phyloP scores from a whole-genome alignment of 1,140 invertebrate species.

The Vollenhovia emeryi region DNA sequence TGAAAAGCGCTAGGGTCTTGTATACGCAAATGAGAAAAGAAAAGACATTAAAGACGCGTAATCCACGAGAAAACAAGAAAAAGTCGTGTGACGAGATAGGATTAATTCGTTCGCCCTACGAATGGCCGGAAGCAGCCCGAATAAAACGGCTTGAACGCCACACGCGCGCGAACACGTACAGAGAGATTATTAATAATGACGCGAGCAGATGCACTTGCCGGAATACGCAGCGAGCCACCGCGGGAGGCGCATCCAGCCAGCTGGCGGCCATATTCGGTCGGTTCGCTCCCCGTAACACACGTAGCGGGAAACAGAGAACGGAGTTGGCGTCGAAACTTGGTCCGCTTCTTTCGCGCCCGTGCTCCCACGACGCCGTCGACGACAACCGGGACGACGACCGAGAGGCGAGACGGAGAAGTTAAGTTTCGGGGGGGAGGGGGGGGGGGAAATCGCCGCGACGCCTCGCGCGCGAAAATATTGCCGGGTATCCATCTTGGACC shows the following conservation, averaged over 20 bases:
- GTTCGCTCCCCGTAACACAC: conserved; percentile 29
- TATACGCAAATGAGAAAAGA: neutral
- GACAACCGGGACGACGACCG: neutral
- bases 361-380: neutral
- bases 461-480: conserved; percentile 77
- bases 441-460: conserved; percentile 61
- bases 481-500: conserved; percentile 81
- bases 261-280: neutral
- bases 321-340: conserved; percentile 31
- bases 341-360: conserved; percentile 19
- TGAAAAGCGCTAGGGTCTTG: conserved; percentile 54
- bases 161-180: conserved; percentile 15
- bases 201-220: conserved; percentile 39
- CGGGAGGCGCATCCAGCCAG: conserved; percentile 32
- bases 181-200: conserved; percentile 46
- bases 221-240: neutral
- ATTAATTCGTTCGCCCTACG: conserved; percentile 40
- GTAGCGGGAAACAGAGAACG: conserved; percentile 15
- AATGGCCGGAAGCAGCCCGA: conserved; percentile 28
- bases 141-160: conserved; percentile 36
- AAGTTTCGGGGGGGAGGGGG: no score
- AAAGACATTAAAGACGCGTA: neutral
- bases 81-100: neutral
- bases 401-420: conserved; percentile 17
- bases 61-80: neutral